Evolutionary conservation across 2,888 invertebrate species (phyloP).

Genomic region (Horisme vitalbata): DNA sequence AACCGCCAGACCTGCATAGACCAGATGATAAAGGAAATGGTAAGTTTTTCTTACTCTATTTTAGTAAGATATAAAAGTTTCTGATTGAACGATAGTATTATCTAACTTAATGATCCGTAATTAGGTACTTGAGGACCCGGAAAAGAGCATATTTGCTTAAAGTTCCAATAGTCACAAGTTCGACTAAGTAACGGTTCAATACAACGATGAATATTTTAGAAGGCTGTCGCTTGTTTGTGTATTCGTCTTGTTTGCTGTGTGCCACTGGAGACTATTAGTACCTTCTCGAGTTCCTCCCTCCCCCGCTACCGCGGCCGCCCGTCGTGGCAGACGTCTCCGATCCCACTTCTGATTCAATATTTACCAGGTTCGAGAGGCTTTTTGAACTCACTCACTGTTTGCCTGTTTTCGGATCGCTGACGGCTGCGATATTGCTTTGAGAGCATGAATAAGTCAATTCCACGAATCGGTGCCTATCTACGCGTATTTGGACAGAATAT

Average conservation of each 20-base stretch:
- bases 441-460: conserved; percentile 78
- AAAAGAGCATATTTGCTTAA: conserved; percentile 4
- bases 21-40: conserved; percentile 90
- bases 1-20: conserved; percentile 90
- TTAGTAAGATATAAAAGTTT: background rate
- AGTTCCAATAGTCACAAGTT: conserved; percentile 36
- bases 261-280: conserved; percentile 83
- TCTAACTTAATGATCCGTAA: too few species aligned
- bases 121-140: too few species aligned
- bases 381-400: conserved; percentile 77
- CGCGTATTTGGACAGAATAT: conserved; percentile 62
- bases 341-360: conserved; percentile 82
- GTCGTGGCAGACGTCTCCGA: conserved; percentile 70
- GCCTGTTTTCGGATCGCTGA: conserved; percentile 81
- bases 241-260: conserved; percentile 71
- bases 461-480: conserved; percentile 60
- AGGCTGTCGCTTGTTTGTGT: conserved; percentile 66
- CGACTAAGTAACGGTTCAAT: conserved; percentile 55
- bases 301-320: conserved; percentile 37
- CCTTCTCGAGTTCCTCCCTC: conserved; percentile 38
- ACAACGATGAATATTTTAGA: conserved; percentile 73
- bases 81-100: too few species aligned
- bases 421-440: conserved; percentile 79
- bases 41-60: conserved; percentile 58
- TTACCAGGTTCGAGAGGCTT: conserved; percentile 81